phyloP scores from a whole-genome alignment of 1,140 invertebrate genomes.

The silkworm (Bombyx mori) region ASM3026992v2 NC_085114.1:15457501-15458000 shows the following conservation, averaged over 20 bases:
- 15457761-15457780: slow-evolving; percentile 66
- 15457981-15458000: slow-evolving; percentile 68
- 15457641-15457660: slow-evolving; percentile 21
- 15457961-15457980: slow-evolving; percentile 24
- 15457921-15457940: slow-evolving; percentile 49
- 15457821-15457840: slow-evolving; percentile 35
- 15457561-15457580: slow-evolving; percentile 42
- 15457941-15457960: slow-evolving; percentile 55
- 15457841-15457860: slow-evolving; percentile 46
- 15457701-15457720: slow-evolving; percentile 43
- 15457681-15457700: slow-evolving; percentile 28
- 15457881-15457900: slow-evolving; percentile 49
- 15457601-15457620: slow-evolving; percentile 24
- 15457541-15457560: slow-evolving; percentile 34
- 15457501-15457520: slow-evolving; percentile 66
- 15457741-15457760: slow-evolving; percentile 62
- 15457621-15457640: slow-evolving; percentile 54
- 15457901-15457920: slow-evolving; percentile 42
- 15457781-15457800: slow-evolving; percentile 65
- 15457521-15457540: slow-evolving; percentile 67
- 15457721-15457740: slow-evolving; percentile 63
- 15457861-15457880: slow-evolving; percentile 65
- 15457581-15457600: slow-evolving; percentile 16
- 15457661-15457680: too few species aligned
- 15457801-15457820: slow-evolving; percentile 67